Conservation (phyloP, 2,797 vertebrate genomes). For the Neosalanx taihuensis region DNA sequence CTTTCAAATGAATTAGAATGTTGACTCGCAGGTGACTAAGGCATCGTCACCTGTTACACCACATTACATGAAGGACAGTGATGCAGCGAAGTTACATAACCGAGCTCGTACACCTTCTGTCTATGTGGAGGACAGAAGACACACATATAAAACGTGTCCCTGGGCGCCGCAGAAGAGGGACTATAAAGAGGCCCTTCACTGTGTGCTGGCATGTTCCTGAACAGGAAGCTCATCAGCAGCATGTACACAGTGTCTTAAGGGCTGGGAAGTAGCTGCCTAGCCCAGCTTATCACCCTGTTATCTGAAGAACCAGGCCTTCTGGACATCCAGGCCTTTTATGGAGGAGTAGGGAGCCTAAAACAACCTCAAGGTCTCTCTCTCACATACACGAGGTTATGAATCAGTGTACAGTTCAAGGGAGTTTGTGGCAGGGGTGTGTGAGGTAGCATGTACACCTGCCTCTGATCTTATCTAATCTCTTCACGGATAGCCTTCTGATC, state of each 20-base stretch:
- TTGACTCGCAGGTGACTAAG: neutral
- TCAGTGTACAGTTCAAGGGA: too few species aligned
- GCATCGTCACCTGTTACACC: neutral
- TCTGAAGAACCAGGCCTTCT: slow-evolving; percentile 15
- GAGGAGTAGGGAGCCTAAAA: slow-evolving; percentile 6
- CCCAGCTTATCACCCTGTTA: slow-evolving; percentile 39
- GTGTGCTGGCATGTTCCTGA: too few species aligned
- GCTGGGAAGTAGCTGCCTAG: slow-evolving; percentile 28
- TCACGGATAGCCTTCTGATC: slow-evolving; percentile 45
- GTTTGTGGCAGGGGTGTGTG: slow-evolving; percentile 6
- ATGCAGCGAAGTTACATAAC: neutral
- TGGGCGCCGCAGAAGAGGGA: neutral
- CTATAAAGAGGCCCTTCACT: neutral
- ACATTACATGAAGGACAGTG: neutral
- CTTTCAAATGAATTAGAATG: neutral
- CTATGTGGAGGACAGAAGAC: neutral
- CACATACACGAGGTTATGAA: neutral
- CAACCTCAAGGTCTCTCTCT: neutral
- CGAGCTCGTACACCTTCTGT: neutral
- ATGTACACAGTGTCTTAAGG: neutral
- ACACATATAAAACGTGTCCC: neutral
- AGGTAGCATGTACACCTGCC: neutral
- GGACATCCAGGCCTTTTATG: slow-evolving; percentile 7
- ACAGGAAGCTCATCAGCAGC: neutral
- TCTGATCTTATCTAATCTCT: slow-evolving; percentile 45